Conservation (phyloP, 1,140 invertebrate species). For the Eubasilissa regina region DNA sequence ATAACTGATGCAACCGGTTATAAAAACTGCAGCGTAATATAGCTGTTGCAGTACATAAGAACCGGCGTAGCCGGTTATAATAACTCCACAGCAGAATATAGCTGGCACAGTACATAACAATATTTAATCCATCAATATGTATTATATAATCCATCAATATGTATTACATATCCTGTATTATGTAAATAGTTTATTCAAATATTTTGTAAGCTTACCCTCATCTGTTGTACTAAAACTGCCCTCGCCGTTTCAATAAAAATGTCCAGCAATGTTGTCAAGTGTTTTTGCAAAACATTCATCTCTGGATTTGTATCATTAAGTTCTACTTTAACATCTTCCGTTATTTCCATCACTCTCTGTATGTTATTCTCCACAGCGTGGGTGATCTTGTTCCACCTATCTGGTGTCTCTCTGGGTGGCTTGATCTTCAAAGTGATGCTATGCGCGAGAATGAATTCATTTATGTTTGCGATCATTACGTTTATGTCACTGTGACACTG, state of each 20-base stretch:
- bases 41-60: no score
- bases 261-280: constrained; percentile 67
- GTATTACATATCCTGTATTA: no score
- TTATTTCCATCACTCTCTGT: constrained; percentile 69
- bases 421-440: constrained; percentile 72
- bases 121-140: no score
- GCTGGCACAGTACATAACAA: no score
- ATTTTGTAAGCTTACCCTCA: constrained; percentile 65
- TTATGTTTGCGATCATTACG: constrained; percentile 64
- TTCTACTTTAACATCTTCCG: constrained; percentile 70
- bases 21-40: no score
- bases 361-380: constrained; percentile 68
- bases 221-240: constrained; percentile 70
- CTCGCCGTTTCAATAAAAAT: constrained; percentile 71
- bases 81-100: no score
- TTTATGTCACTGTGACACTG: constrained; percentile 63
- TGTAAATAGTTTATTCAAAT: no score
- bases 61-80: no score
- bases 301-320: constrained; percentile 68
- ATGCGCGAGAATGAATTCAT: constrained; percentile 70
- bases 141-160: no score
- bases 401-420: constrained; percentile 70
- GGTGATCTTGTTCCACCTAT: constrained; percentile 72
- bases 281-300: constrained; percentile 65
- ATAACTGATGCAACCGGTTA: no score